Base-by-base conservation (phyloP, 92 coral and sea anemone genomes). In the Blastomussa wellsi region DNA sequence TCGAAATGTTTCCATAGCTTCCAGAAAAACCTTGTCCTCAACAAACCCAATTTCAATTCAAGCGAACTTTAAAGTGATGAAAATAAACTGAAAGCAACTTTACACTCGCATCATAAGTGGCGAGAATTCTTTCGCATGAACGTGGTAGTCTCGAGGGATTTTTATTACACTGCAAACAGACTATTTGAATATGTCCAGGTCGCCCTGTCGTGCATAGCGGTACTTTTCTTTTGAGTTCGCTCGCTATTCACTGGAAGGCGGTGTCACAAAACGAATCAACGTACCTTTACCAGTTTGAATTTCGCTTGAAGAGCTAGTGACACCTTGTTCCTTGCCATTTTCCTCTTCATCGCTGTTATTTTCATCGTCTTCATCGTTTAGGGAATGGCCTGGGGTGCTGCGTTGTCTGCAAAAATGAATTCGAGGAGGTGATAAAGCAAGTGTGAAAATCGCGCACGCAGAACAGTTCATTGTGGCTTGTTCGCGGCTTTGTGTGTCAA, bases 371-470 rank as follows among this genome's bases (percentile, higher is more conserved):
- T 91, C 92, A 19, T 91, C 76, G 79, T 90, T 35, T 41, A 32
- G 59, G 22, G 75, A 64, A 48, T 47, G 70, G 10, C 76, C 52
- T 35, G 69, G 77, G 71, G 24, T 83, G 74, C 87, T 60, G 16
- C 88, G 81, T 82, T 82, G 86, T 78, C 86, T 87, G 36, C 74
- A 74, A n/a, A 81, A 44, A 32, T 57, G 66, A 73, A 87, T 42
- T 32, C 15, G 32, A 72, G 72, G 32, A 88, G 94, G 92, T 86
- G 92, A 89, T 82, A 89, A 90, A 65, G 55, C 39, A 90, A 47
- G 95, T 92, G 95, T 92, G 93, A 91, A 92, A 79, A 80, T 83
- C 82, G 90, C 92, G 86, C 92, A 87, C 83, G 86, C 77, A 52
- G 32, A 41, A 77, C 84, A 81, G 71, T 55, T 88, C 87, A 89